Percentiles rank a stretch among this genome's conserved stretches.
Conservation (phyloP, 1,140 invertebrate genomes). For the Atta texana region DNA sequence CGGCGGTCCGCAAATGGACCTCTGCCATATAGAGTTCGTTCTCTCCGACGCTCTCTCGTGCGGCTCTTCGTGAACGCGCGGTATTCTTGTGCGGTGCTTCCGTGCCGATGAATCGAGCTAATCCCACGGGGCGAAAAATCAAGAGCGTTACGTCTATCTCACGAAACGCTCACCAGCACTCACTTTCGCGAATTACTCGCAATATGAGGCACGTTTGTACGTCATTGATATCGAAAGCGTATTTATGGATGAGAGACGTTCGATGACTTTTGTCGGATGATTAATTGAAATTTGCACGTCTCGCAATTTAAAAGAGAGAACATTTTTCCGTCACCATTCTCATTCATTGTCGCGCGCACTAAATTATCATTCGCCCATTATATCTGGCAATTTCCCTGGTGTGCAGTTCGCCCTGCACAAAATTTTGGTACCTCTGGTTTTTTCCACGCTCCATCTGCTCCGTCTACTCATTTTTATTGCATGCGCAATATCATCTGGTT, state of each 20-base stretch:
- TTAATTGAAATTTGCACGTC: background rate
- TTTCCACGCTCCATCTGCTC: conserved; percentile 26
- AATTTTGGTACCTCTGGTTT: conserved; percentile 46
- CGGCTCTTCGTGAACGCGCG: conserved; percentile 29
- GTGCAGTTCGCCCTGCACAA: conserved; percentile 32
- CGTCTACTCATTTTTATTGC: conserved; percentile 44
- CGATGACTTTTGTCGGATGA: background rate
- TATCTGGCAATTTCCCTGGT: conserved; percentile 55
- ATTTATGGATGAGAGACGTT: background rate
- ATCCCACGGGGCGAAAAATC: conserved; percentile 46
- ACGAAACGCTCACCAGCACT: background rate
- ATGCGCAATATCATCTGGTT: conserved; percentile 30
- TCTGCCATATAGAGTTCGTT: conserved; percentile 40
- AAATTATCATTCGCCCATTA: conserved; percentile 61
- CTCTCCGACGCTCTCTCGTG: conserved; percentile 25
- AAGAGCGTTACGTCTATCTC: conserved; percentile 45
- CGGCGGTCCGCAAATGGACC: conserved; percentile 58
- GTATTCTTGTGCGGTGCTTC: conserved; percentile 42
- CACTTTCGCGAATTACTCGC: conserved; percentile 59
- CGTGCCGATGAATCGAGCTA: conserved; percentile 22
- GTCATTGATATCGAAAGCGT: background rate
- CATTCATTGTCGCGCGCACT: conserved; percentile 32
- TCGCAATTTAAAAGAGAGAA: conserved; percentile 5
- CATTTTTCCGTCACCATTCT: conserved; percentile 24
- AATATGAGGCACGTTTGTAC: background rate